Evolutionary conservation across 2,797 vertebrate species (phyloP), one percentile per base, ranked within the genome.

Genomic region (Phaenicophaeus curvirostris): DNA sequence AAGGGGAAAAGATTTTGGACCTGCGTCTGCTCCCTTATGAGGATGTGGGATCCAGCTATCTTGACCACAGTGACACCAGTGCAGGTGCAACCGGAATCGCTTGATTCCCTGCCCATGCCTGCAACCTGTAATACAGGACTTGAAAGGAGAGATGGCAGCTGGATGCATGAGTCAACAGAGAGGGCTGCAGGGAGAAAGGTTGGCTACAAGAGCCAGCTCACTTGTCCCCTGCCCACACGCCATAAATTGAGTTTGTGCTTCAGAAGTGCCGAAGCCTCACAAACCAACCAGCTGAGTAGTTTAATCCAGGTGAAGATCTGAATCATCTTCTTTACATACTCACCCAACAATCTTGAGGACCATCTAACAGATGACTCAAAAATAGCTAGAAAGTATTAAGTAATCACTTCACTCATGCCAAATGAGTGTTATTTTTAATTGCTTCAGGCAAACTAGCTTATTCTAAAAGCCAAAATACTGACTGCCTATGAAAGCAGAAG

Each of bases 71-170:
- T 13, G 25, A 9, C 53, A 77, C 44, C 4, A 23, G 8, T 4
- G 5, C 39, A 77, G 59, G 21, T 54, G 59, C 33, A 30, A 62
- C 25, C 27, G 15, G 55, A 68, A 46, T 8, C 2, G 1, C 78
- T n/a, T 8, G 0, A 13, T 21, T 5, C 35, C 48, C 41, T 48
- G 65, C 57, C 33, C 1, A 0, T 24, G 53, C 11, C 41, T 42
- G 48, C 21, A 28, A 37, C 23, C 50, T 20, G 33, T 17, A 81
- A 21, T 1, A 11, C 13, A 46, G 39, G 46, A 31, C 55, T 8
- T 12, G 31, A 27, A 37, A 41, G 46, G 31, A 20, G 17, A 7
- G 55, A 12, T 5, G 51, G 42, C 67, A 84, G 62, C 59, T 31
- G 27, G 39, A 27, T 53, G 16, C 3, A 0, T 3, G 31, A 46